phyloP scores from a whole-genome alignment of 1,140 invertebrate genomes.

The Zaprionus nigranus region DNA sequence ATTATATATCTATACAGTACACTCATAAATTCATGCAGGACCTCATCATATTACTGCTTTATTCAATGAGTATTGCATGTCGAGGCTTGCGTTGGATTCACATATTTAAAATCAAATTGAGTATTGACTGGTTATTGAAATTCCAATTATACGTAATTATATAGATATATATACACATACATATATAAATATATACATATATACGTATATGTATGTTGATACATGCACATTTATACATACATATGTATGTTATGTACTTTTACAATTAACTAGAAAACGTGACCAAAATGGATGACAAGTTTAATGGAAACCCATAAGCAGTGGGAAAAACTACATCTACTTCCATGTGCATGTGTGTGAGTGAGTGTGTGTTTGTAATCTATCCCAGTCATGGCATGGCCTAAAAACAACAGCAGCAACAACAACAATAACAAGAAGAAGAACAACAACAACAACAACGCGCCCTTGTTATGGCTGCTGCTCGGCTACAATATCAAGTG shows the following conservation, averaged over 20 bases:
- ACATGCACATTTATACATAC: background rate
- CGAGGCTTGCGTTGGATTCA: no score
- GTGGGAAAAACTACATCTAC: slow-evolving; percentile 5
- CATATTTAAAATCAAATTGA: background rate
- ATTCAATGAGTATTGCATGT: no score
- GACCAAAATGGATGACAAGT: slow-evolving; percentile 46
- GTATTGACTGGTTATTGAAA: background rate
- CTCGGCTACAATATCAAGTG: slow-evolving; percentile 53
- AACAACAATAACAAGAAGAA: slow-evolving; percentile 16
- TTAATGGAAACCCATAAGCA: slow-evolving; percentile 24
- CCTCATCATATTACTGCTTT: no score
- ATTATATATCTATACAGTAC: no score
- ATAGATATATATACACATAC: background rate
- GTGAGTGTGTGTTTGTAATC: background rate
- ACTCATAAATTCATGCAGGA: no score
- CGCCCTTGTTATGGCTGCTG: slow-evolving; percentile 36
- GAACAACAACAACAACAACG: slow-evolving; percentile 24
- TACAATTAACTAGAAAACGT: slow-evolving; percentile 49
- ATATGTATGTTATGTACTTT: slow-evolving; percentile 2
- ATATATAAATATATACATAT: background rate
- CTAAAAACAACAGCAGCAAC: slow-evolving; percentile 40
- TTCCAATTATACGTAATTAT: background rate
- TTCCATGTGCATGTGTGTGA: background rate
- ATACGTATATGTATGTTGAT: no score
- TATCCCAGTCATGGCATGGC: slow-evolving; percentile 33